These are phyloP conservation scores for Euzetes globulus DNA, from an alignment of 2,888 invertebrate species.

Conservation along the genomic window DNA sequence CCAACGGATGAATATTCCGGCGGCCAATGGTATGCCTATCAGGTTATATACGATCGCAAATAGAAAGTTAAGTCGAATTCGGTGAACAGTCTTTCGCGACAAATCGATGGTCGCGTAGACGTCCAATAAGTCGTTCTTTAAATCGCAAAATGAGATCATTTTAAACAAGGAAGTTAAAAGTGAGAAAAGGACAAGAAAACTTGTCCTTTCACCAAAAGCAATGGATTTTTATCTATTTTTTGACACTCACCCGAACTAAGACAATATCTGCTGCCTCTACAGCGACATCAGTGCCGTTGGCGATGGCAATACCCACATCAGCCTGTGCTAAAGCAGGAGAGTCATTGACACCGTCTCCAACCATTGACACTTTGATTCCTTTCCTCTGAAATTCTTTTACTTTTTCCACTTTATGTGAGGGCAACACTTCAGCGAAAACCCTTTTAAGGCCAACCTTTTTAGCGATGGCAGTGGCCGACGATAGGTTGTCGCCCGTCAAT, in stretches of 20 bases:
- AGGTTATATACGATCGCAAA: constrained; percentile 96
- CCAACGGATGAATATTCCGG: constrained; percentile 54
- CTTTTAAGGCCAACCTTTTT: constrained; percentile 85
- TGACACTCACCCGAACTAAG: constrained; percentile 68
- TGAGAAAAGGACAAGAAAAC: too few species aligned
- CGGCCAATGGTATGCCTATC: constrained; percentile 91
- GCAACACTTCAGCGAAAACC: constrained; percentile 95
- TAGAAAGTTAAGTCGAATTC: constrained; percentile 86
- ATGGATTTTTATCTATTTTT: too few species aligned
- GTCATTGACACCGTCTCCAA: constrained; percentile 98
- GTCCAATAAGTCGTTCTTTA: constrained; percentile 85
- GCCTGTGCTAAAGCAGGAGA: constrained; percentile 96
- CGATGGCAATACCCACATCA: constrained; percentile 96
- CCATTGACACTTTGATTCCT: constrained; percentile 79
- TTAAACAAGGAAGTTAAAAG: too few species aligned
- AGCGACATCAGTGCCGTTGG: constrained; percentile 96
- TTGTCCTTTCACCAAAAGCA: too few species aligned
- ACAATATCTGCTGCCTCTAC: constrained; percentile 99
- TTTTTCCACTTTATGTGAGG: constrained; percentile 84
- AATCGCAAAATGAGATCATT: constrained; percentile 38
- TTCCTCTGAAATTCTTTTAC: constrained; percentile 72
- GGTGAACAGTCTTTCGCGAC: constrained; percentile 75
- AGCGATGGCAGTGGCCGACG: constrained; percentile 88
- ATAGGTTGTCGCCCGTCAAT: constrained; percentile 91
- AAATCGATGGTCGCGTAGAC: constrained; percentile 89